Evolutionary conservation across 2,888 invertebrate species (phyloP).

Genomic region (Sarcophaga carnaria): DNA sequence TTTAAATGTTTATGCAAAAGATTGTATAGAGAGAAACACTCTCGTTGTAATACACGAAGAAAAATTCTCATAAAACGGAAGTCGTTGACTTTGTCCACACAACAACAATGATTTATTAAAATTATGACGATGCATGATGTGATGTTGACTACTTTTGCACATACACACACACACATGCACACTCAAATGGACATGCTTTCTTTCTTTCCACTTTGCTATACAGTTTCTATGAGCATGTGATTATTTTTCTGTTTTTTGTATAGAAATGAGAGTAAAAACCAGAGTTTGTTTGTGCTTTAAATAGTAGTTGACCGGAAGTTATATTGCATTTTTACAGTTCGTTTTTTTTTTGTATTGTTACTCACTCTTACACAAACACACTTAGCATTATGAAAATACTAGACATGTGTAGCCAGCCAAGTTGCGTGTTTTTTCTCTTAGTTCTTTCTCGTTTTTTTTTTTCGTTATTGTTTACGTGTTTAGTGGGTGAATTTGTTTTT

Average conservation of each 20-base stretch:
- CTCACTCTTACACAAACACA: neutral
- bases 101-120: conserved; percentile 59
- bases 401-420: conserved; percentile 31
- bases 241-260: conserved; percentile 18
- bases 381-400: neutral
- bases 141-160: conserved; percentile 16
- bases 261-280: conserved; percentile 37
- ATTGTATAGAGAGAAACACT: neutral
- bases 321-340: conserved; percentile 42
- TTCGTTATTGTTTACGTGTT: conserved; percentile 26
- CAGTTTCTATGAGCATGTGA: conserved; percentile 5
- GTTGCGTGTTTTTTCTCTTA: neutral
- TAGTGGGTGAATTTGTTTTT: conserved; percentile 50
- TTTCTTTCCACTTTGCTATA: neutral
- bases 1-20: neutral
- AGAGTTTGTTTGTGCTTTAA: conserved; percentile 34
- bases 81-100: conserved; percentile 77
- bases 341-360: conserved; percentile 15
- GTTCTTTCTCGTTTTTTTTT: too few relatives aligned
- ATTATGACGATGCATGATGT: conserved; percentile 49
- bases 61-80: conserved; percentile 74
- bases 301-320: conserved; percentile 67
- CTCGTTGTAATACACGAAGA: conserved; percentile 14
- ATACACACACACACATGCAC: neutral
- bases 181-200: neutral